Evolutionary conservation across 2,113 vertebrate species (phyloP), one percentile per base, ranked within the genome.

Genomic region (Bagarius yarrelli): DNA sequence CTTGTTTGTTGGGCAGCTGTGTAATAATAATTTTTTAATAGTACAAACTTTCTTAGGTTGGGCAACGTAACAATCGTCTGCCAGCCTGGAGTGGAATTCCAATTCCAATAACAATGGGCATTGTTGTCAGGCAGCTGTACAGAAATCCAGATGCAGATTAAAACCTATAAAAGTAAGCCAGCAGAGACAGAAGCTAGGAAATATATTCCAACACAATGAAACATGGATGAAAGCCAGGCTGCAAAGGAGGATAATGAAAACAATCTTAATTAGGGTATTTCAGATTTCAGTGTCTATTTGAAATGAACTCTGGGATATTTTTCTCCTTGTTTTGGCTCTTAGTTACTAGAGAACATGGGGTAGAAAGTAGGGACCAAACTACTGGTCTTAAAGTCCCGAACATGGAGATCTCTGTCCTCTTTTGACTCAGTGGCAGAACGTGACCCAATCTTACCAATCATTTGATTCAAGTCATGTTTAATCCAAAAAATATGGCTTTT

Each of bases 21-120:
- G 85, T 19, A 57, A 71, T 89, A 86, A 21, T 15, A 15, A n/a
- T n/a, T n/a, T 89, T 70, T 34, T 32, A 40, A 73, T 81, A 89
- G 87, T 78, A 72, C 73, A 71, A 84, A 76, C 74, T 90, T 30
- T 87, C 79, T 82, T 87, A 50, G 78, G 23, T 63, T 63, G 80
- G 21, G 61, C 53, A 74, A 34, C 40, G 25, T 23, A 59, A 73
- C 71, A 12, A 11, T 81, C 36, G 70, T 81, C 71, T 84, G 78
- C 73, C 82, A 76, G 13, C 27, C n/a, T 66, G 57, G 72, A 27
- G 34, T 69, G 40, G 75, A 76, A 81, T 83, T 74, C 76, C 27
- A 21, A 52, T 52, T 52, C n/a, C 11, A 9, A 27, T 30, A 72
- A 72, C 69, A 72, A 34, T 73, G 34, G 16, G 6, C 50, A 55